Base-by-base conservation (phyloP, 1,140 invertebrate genomes). In the Bombus pascuorum region DNA sequence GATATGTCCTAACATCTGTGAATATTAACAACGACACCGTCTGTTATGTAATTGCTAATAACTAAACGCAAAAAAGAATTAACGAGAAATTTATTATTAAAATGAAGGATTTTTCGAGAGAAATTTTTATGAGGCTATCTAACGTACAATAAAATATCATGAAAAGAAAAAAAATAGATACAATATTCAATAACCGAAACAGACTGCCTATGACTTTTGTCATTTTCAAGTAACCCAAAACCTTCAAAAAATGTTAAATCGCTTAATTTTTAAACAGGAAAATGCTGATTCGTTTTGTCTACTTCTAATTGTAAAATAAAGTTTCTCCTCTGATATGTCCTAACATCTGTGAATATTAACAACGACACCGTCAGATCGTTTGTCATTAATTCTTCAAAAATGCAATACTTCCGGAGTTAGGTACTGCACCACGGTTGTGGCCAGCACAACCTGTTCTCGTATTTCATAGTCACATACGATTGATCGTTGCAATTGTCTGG, bases 381-480 rank as follows among this genome's bases (percentile, higher is more conserved):
- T 34, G 22, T 44, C n/a, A 37, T 34, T 53, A 75, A 28, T 34
- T 53, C 18, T 34, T 53, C 4, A 32, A 53, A 53, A 75, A 32
- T 25, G 22, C 22, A 75, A 57, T 74, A 47, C 28, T 53, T 73
- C 53, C 13, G 18, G 13, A 25, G 34, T n/a, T 25, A 53, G n/a
- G 32, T 34, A 53, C 2, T 12, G 10, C 32, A 57, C 22, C 32
- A 57, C 22, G 5, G 73, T 34, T 75, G 42, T 28, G 28, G 22
- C n/a, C 42, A 25, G 22, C 9, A 9, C n/a, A 74, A 22, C 47
- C 70, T 15, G 22, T 25, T 53, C 73, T 75, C 73, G 73, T 75
- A 75, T 75, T 75, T 75, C 73, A 75, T 32, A 75, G 73, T 75
- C 73, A 75, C 18, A 32, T 34, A 75, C 44, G 73, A 75, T 75